Percentiles rank a stretch among this genome's conserved stretches.
Conservation (phyloP, 2,888 invertebrate genomes). For the Nephrotoma appendiculata region DNA sequence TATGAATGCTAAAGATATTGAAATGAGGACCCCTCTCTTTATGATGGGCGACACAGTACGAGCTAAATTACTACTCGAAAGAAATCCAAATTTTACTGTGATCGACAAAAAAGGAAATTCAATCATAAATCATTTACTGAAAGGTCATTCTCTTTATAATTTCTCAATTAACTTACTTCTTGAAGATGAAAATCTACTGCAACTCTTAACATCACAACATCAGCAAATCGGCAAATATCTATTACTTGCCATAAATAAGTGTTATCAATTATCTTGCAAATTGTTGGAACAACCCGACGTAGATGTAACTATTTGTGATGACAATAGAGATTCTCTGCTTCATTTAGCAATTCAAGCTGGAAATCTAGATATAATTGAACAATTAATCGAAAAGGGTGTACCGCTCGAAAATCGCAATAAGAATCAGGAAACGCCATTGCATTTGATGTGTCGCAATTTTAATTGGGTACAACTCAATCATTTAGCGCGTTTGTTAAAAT, state of each 20-base stretch:
- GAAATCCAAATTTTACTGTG: neutral
- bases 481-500: neutral
- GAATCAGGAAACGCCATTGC: neutral
- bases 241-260: neutral
- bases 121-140: neutral
- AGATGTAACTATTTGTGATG: neutral
- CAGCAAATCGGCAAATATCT: neutral
- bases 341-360: neutral
- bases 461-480: neutral
- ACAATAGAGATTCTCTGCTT: neutral
- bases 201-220: no score
- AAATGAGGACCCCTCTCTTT: neutral
- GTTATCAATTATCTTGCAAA: neutral
- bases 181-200: no score
- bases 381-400: neutral
- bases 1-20: neutral
- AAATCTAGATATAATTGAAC: neutral
- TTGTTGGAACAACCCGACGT: neutral
- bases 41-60: neutral
- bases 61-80: neutral
- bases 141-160: neutral
- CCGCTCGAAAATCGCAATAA: neutral
- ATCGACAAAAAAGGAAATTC: neutral
- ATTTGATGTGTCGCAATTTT: neutral
- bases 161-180: no score